phyloP scores from a whole-genome alignment of 2,888 invertebrate species.

The Elegia similella region DNA sequence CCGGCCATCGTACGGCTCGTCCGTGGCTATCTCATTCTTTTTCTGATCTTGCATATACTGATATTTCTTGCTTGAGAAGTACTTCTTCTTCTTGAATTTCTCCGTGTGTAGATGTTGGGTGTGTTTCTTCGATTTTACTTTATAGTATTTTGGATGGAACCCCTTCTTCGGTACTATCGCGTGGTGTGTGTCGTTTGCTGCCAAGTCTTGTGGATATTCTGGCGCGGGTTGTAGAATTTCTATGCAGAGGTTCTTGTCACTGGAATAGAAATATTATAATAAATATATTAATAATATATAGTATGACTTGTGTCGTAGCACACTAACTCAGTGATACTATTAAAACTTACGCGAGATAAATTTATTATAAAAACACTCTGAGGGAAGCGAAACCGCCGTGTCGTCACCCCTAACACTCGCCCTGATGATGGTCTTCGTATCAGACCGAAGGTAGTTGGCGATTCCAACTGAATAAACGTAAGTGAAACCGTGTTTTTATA shows the following conservation, averaged over 20 bases:
- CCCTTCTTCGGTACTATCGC: conserved; percentile 70
- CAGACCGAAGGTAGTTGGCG: too few species aligned
- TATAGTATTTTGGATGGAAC: conserved; percentile 57
- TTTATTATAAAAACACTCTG: too few species aligned
- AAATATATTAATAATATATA: too few species aligned
- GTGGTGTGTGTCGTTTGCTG: conserved; percentile 57
- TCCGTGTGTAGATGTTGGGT: conserved; percentile 42
- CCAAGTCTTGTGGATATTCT: conserved; percentile 49
- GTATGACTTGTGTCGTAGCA: too few species aligned
- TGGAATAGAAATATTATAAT: conserved; percentile 33
- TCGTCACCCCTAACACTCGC: too few species aligned
- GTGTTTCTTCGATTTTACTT: conserved; percentile 57
- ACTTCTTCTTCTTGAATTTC: conserved; percentile 60
- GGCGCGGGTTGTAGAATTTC: conserved; percentile 51
- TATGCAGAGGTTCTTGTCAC: conserved; percentile 52
- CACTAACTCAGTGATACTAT: too few species aligned
- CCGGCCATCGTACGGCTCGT: conserved; percentile 59
- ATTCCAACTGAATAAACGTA: too few species aligned
- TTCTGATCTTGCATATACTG: conserved; percentile 43
- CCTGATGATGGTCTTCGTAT: too few species aligned
- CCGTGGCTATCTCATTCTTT: conserved; percentile 55
- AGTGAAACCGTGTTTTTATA: too few species aligned
- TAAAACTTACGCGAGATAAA: too few species aligned
- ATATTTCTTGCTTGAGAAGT: conserved; percentile 52
- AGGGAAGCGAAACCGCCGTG: too few species aligned